Conservation (phyloP, 2,113 vertebrate genomes). For the Tragulus kanchil region DNA sequence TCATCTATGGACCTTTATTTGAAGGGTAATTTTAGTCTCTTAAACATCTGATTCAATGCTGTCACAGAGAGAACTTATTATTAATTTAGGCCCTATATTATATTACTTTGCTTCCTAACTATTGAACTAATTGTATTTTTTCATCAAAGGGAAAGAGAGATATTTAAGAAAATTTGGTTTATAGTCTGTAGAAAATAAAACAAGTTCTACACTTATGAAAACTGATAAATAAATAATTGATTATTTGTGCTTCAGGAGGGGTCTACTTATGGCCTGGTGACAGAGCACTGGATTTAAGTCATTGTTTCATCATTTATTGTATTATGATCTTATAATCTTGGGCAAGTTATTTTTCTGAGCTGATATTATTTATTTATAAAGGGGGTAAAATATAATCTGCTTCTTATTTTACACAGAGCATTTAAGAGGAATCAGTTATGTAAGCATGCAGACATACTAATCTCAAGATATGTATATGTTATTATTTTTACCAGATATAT, state of each 20-base stretch:
- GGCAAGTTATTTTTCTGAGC: neutral
- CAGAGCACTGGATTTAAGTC: neutral
- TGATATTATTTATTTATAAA: slow-evolving; percentile 15
- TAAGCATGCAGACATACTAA: neutral
- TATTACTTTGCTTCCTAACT: slow-evolving; percentile 79
- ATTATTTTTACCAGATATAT: neutral
- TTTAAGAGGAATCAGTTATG: neutral
- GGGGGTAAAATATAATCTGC: neutral
- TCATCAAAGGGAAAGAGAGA: slow-evolving; percentile 70
- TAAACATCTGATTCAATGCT: slow-evolving; percentile 81
- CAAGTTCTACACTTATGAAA: neutral
- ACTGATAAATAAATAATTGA: neutral
- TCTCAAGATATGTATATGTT: neutral
- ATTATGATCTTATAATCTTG: neutral
- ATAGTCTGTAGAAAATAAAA: slow-evolving; percentile 32
- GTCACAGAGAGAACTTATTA: slow-evolving; percentile 81
- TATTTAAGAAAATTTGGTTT: slow-evolving; percentile 63
- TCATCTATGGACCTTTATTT: slow-evolving; percentile 77
- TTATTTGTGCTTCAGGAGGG: neutral
- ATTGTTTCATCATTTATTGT: neutral
- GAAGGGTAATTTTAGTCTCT: slow-evolving; percentile 83
- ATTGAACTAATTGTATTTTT: slow-evolving; percentile 69
- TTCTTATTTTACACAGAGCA: neutral
- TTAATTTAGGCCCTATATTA: slow-evolving; percentile 80
- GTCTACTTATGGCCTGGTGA: neutral